Conservation (phyloP, 2,113 vertebrate genomes). For the Chamaea fasciata region DNA sequence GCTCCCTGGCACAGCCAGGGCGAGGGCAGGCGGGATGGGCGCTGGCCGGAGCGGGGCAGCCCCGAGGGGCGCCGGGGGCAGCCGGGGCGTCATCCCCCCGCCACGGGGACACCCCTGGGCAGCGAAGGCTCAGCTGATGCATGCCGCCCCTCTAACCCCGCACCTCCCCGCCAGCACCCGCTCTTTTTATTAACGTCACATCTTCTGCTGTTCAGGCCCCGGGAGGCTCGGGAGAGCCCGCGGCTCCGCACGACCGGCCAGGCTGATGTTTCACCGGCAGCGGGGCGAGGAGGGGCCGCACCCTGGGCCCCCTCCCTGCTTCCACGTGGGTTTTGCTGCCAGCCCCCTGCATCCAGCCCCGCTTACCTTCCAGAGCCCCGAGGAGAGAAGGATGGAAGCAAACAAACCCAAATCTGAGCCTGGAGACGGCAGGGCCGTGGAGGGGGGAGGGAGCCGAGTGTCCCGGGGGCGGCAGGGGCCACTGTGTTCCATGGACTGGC, state of each 20-base stretch:
- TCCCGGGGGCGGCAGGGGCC: neutral
- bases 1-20: neutral
- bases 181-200: neutral
- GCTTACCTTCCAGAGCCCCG: neutral
- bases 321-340: neutral
- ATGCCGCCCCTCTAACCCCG: neutral
- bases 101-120: accelerated
- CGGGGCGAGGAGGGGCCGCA: accelerated
- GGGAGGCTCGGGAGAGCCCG: neutral
- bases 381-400: neutral
- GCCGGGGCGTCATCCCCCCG: accelerated
- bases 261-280: accelerated
- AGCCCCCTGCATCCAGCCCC: neutral
- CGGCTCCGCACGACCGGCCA: neutral
- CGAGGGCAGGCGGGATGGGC: accelerated
- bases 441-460: neutral
- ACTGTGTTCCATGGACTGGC: accelerated
- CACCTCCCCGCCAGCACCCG: neutral
- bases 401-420: neutral
- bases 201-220: neutral
- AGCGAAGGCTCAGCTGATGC: neutral
- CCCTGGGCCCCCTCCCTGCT: neutral
- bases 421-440: accelerated
- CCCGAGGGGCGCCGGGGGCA: neutral
- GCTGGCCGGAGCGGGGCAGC: accelerated